Evolutionary conservation across 2,888 invertebrate genomes (phyloP).

Genomic region (Drosophila falleni): DNA sequence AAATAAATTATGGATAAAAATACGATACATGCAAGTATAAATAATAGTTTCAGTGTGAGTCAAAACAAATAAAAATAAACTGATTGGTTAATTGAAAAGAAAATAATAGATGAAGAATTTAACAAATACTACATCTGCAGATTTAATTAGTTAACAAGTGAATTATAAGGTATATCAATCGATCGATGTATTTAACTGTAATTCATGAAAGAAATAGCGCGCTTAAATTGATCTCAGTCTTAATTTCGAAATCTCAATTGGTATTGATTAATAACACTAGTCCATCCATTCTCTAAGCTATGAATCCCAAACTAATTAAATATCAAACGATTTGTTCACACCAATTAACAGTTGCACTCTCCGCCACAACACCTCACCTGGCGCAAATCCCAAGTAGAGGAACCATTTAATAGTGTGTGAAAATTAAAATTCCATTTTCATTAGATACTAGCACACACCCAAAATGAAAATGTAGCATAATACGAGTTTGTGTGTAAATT

Average conservation of each 20-base stretch:
- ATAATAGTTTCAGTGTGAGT: constrained; percentile 21
- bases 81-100: background rate
- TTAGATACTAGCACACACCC: constrained; percentile 4
- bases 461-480: constrained; percentile 9
- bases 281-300: background rate
- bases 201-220: background rate
- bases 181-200: too few species aligned
- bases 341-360: background rate
- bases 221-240: background rate
- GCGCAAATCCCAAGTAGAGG: constrained; percentile 2
- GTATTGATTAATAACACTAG: background rate
- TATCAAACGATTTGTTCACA: constrained; percentile 20
- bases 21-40: constrained; percentile 21
- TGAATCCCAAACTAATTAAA: constrained; percentile 36
- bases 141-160: background rate
- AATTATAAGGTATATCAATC: too few species aligned
- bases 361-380: background rate
- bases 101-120: background rate
- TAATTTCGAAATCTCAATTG: background rate
- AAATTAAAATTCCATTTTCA: constrained; percentile 31
- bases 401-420: constrained; percentile 40
- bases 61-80: constrained; percentile 24
- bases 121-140: background rate
- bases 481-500: constrained; percentile 30
- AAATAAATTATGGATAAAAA: constrained; percentile 51